phyloP scores from a whole-genome alignment of 2,113 vertebrate genomes.

The Martes martes region DNA sequence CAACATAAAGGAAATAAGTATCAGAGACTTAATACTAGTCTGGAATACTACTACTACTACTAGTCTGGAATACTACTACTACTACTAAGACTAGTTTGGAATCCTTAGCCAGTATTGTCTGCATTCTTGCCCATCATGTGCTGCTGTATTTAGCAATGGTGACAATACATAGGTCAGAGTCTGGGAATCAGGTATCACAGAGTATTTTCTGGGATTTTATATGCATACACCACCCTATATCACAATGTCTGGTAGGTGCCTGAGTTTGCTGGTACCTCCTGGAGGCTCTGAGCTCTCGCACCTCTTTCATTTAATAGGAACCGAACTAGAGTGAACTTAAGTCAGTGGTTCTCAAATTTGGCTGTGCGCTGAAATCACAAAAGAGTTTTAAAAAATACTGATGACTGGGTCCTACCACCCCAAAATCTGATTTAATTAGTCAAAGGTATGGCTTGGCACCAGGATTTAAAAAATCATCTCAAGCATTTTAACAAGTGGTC shows the following conservation, averaged over 20 bases:
- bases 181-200: neutral
- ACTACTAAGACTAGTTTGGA: neutral
- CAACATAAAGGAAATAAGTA: neutral
- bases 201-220: neutral
- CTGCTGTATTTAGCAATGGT: neutral
- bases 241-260: neutral
- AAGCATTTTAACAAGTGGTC: neutral
- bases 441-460: neutral
- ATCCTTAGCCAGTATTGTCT: neutral
- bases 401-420: neutral
- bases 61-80: too few species aligned
- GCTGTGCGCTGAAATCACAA: neutral
- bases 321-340: neutral
- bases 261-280: neutral
- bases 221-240: neutral
- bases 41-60: too few species aligned
- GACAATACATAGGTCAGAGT: neutral
- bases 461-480: neutral
- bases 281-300: neutral
- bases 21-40: neutral
- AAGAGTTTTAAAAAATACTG: neutral
- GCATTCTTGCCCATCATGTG: neutral
- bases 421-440: neutral
- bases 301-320: neutral
- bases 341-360: neutral